Base-by-base conservation (phyloP, 2,888 invertebrate species). In the Lasioglossum lativentre region DNA sequence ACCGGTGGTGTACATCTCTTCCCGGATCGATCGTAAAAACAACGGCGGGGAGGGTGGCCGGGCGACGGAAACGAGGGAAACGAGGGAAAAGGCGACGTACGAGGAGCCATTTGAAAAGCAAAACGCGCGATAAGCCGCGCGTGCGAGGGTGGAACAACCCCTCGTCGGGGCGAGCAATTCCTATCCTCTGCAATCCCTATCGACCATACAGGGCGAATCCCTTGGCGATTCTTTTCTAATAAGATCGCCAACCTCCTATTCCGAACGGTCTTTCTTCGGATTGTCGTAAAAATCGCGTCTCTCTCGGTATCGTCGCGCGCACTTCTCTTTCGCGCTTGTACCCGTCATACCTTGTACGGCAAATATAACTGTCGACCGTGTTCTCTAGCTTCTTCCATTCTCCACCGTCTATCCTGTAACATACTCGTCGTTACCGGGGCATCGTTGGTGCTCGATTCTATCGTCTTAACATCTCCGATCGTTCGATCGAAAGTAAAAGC, bases 61-160 rank as follows among this genome's bases (percentile, higher is more conserved):
- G 75, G 27, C 47, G 30, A 59, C 4, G 78, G 59, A 47, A 66
- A 30, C 38, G 34, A 56, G 77, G 63, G 75, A 80, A 77, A 83
- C 38, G 71, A 66, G 70, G 78, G 66, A 76, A 76, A 79, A 77
- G 76, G 79, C 82, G 82, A 79, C 76, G 82, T 59, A 63, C 47
- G 86, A 80, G 78, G 78, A 86, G 79, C 75, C 82, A 78, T 86
- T 86, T 86, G 86, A 86, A 78, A 86, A 82, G 82, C 86, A 80
- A 86, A 75, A 34, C 30, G 86, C 80, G 80, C 86, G 86, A 86
- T 86, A 86, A 81, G 78, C 81, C 12, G 56, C 45, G 59, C 12
- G 56, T 40, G 59, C 34, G 68, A 52, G 79, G 86, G 86, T 71
- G 66, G 71, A 56, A 12, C 72, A 47, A 79, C 82, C 85, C 86